Evolutionary conservation across 2,888 invertebrate species (phyloP), one percentile per base, ranked within the genome.

Genomic region (Dioctria linearis): DNA sequence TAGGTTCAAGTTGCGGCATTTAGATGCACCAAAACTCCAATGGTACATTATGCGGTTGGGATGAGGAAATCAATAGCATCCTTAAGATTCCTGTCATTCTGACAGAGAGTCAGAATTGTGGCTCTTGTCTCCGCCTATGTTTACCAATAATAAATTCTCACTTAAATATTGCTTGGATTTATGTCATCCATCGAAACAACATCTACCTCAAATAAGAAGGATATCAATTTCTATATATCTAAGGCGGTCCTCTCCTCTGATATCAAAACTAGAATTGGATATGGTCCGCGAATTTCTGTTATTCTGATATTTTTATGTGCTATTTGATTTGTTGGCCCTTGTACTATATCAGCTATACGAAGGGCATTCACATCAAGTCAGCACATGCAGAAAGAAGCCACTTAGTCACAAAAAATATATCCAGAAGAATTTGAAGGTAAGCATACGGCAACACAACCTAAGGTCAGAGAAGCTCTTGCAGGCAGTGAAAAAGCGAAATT

Each of bases 1-100:
- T 76, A 63, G 49, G 49, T 61, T 63, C 46, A 76, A 76, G 76
- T 76, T 63, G 76, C 46, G 76, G 63, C 76, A 63, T 63, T 75
- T 75, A 49, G 76, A 76, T 76, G 76, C 63, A 49, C 63, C 61
- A 76, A 63, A 63, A 49, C 76, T 49, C 9, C 51, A 57, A 37
- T 76, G 76, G 76, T 63, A 49, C 63, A 76, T 76, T 76, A 57
- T 73, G 76, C 46, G 63, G 63, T 76, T 76, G 63, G 46, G 76
- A n/a, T n/a, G n/a, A 63, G 76, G 76, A 76, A 75, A 76, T 76
- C 76, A 76, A 76, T 76, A 63, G 63, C 76, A 63, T 76, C 59
- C 63, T 76, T 46, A 51, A 76, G 49, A 63, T 63, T 37, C 76
- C 39, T 63, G 46, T 42, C 39, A 40, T 43, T 37, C 63, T 76